Base-by-base conservation (phyloP, 2,797 vertebrate genomes). In the Glyptemys insculpta region DNA sequence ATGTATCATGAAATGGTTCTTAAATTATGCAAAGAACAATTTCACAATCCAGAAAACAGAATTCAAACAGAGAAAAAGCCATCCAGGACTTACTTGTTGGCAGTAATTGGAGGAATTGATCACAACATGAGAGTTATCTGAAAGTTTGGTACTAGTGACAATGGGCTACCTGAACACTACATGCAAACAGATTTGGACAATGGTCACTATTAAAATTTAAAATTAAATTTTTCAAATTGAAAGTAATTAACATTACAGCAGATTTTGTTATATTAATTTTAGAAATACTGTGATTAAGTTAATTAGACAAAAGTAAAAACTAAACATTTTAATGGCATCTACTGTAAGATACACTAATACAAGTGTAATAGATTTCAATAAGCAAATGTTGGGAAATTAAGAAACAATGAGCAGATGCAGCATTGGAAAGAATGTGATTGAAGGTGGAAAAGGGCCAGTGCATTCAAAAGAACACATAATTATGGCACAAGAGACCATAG, bases 31-130 rank as follows among this genome's bases (percentile, higher is more conserved):
- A 95, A 89, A 92, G 52, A 86, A 95, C 87, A 95, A 95, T 97
- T 96, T 96, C 86, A 97, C 94, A 95, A 97, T 96, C 85, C 92
- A 97, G 93, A 94, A 97, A 97, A 89, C 88, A 95, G 89, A 94
- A 80, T 87, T 96, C 83, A 95, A 96, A 95, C 92, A 94, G 83
- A 94, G 93, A 92, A 95, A 96, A 95, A n/a, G 79, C 80, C 56
- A 1, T 91, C 88, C 87, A 93, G 93, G 88, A 91, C 82, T 80
- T 90, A 87, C 79, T 56, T 96, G 90, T 74, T 95, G 89, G n/a
- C 85, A 93, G 49, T 2, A 50, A 88, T 15, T 16, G 93, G 95
- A 95, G 49, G 83, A 94, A 95, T 93, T 94, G 23, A 79, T 54
- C 56, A 65, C 1, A 0, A 47, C 52, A 37, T 88, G 78, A 91